Evolutionary conservation across 2,888 invertebrate species (phyloP).

Genomic region (Alviniconcha strummeri): DNA sequence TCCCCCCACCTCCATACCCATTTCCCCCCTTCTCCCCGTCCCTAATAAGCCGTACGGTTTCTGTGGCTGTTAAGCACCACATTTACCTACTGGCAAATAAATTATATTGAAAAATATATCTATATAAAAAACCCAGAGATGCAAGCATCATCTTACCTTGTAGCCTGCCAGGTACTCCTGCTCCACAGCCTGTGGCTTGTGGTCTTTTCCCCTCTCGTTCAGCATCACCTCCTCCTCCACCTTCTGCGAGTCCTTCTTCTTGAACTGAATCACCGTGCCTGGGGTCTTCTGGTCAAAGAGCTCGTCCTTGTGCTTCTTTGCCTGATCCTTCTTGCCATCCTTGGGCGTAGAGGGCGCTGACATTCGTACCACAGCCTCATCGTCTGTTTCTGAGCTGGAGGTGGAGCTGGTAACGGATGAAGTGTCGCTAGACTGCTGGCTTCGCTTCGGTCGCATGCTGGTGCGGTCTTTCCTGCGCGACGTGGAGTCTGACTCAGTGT

Average conservation of each 20-base stretch:
- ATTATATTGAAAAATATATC: no score
- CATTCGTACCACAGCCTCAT: constrained; percentile 28
- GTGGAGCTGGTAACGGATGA: constrained; percentile 7
- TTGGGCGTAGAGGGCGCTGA: constrained; percentile 26
- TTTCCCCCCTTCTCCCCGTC: no score
- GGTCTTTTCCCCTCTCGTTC: constrained; percentile 16
- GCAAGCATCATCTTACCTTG: constrained; percentile 49
- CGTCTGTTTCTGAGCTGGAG: constrained; percentile 15
- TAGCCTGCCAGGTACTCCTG: constrained; percentile 55
- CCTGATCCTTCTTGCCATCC: background rate
- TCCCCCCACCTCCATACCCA: no score
- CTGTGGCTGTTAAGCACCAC: no score
- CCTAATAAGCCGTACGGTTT: no score
- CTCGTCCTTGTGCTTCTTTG: background rate
- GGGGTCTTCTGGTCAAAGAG: constrained; percentile 35
- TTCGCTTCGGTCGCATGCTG: constrained; percentile 27
- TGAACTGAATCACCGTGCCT: constrained; percentile 59
- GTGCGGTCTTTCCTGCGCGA: constrained; percentile 1
- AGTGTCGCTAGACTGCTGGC: constrained; percentile 13
- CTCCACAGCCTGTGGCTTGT: constrained; percentile 39
- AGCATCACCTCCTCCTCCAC: constrained; percentile 43
- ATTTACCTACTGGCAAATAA: no score
- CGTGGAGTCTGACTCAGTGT: constrained; percentile 34
- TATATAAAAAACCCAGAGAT: no score
- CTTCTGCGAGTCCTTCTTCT: constrained; percentile 44